Conservation (phyloP, 1,140 invertebrate species). For the Euwallacea fornicatus region DNA sequence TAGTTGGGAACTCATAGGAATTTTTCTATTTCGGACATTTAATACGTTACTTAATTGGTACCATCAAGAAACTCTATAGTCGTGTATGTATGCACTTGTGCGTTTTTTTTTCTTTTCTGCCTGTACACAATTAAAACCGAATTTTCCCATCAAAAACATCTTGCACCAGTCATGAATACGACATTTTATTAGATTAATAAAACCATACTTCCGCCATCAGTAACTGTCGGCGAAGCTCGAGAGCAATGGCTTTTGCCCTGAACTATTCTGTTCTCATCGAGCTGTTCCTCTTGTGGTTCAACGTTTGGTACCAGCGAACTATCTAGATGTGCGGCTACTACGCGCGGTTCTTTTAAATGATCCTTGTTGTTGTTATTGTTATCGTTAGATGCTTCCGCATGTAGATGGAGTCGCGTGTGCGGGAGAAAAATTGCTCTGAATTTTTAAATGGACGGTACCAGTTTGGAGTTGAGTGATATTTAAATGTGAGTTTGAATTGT, state of each 20-base stretch:
- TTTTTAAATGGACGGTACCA: background rate
- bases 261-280: conserved; percentile 14
- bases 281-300: conserved; percentile 8
- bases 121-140: too few species aligned
- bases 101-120: too few species aligned
- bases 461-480: background rate
- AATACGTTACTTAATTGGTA: too few species aligned
- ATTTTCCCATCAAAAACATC: too few species aligned
- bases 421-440: background rate
- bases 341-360: conserved; percentile 1
- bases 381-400: background rate
- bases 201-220: conserved; percentile 14
- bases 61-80: too few species aligned
- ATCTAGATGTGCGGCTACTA: background rate
- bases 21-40: too few species aligned
- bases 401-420: background rate
- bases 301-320: background rate
- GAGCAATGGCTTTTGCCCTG: conserved; percentile 25
- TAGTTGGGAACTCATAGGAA: too few species aligned
- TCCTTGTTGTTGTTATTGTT: background rate
- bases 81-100: too few species aligned
- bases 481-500: too few species aligned
- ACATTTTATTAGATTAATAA: conserved; percentile 13
- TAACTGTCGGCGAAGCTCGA: conserved; percentile 6
- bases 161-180: too few species aligned